Conservation (phyloP, 2,888 invertebrate genomes). For the Eupithecia dodoneata region DNA sequence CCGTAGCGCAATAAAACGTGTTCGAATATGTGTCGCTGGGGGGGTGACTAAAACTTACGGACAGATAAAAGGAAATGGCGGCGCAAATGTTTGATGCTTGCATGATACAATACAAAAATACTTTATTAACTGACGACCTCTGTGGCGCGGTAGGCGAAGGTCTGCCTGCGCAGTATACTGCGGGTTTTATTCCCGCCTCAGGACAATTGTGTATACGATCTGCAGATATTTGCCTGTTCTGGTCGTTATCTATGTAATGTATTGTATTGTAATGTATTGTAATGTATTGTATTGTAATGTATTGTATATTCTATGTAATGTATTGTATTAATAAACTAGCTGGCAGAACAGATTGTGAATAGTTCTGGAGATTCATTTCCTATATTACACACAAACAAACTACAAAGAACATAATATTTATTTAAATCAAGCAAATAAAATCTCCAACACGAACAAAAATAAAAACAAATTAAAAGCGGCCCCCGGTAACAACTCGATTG, state of each 20-base stretch:
- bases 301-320: no score
- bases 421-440: background rate
- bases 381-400: background rate
- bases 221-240: no score
- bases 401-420: background rate
- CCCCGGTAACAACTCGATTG: conserved; percentile 21
- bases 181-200: no score
- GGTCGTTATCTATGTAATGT: no score
- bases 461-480: background rate
- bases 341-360: background rate
- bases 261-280: no score
- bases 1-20: conserved; percentile 62
- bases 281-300: no score
- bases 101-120: no score
- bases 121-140: no score
- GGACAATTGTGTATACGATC: no score
- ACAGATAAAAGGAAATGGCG: background rate
- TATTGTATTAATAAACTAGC: no score
- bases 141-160: no score
- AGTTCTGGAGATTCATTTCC: background rate
- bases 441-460: background rate
- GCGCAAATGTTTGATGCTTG: background rate
- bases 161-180: no score
- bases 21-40: conserved; percentile 50
- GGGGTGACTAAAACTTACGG: conserved; percentile 12